Conservation (phyloP, 1,140 invertebrate species). For the Drosophila kurseongensis region DNA sequence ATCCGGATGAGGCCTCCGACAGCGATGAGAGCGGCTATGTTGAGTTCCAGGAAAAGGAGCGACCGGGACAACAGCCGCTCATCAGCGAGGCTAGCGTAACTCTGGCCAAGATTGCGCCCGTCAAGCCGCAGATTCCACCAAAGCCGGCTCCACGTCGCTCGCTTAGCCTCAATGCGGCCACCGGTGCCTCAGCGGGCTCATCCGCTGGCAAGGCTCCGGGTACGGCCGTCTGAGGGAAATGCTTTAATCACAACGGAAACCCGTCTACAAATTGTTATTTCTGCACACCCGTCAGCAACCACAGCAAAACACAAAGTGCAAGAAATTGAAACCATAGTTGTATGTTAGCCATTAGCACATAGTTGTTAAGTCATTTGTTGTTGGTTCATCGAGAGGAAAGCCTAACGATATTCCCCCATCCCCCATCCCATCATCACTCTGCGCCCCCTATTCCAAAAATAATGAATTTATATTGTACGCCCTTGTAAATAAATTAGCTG, state of each 20-base stretch:
- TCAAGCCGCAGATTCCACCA: conserved; percentile 72
- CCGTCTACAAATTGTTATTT: conserved; percentile 70
- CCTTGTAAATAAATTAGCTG: conserved; percentile 44
- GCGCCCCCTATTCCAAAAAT: conserved; percentile 24
- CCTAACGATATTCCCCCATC: conserved; percentile 69
- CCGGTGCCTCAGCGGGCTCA: neutral
- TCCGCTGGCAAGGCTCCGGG: conserved; percentile 33
- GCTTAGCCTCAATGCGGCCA: conserved; percentile 30
- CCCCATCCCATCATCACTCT: conserved; percentile 11
- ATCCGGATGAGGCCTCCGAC: conserved; percentile 72
- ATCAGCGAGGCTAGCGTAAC: conserved; percentile 14
- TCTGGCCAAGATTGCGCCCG: conserved; percentile 20
- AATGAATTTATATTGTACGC: conserved; percentile 53
- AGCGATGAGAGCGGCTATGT: conserved; percentile 87
- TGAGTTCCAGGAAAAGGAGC: conserved; percentile 84
- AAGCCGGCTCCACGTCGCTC: conserved; percentile 75
- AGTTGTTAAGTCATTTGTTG: conserved; percentile 69
- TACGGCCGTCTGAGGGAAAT: conserved; percentile 39
- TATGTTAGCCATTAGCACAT: conserved; percentile 54
- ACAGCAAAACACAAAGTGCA: conserved; percentile 56
- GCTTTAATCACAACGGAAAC: conserved; percentile 55
- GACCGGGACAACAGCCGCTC: conserved; percentile 17
- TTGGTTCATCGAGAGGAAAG: conserved; percentile 64
- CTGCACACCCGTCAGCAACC: conserved; percentile 62
- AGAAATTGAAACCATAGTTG: conserved; percentile 63